phyloP scores from a whole-genome alignment of 2,888 invertebrate species.

The Rhodophaea formosa region DNA sequence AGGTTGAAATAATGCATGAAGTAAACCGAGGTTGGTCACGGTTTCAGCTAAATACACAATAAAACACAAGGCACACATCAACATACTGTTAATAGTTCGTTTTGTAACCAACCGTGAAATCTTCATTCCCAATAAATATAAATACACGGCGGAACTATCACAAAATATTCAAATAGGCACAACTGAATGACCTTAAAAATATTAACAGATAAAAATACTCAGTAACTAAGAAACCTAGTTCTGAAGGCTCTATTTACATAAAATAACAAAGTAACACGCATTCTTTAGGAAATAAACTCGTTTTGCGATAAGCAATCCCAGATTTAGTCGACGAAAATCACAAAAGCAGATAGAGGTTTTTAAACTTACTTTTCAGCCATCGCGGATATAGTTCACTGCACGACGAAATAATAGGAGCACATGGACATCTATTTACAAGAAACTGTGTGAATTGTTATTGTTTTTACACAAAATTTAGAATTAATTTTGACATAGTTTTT shows the following conservation, averaged over 20 bases:
- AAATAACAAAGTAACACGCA: constrained; percentile 12
- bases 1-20: neutral
- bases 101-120: constrained; percentile 12
- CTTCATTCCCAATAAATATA: constrained; percentile 5
- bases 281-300: constrained; percentile 35
- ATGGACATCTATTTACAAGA: constrained; percentile 63
- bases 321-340: constrained; percentile 45
- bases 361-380: constrained; percentile 75
- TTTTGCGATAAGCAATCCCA: constrained; percentile 45
- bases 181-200: neutral
- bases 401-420: constrained; percentile 51
- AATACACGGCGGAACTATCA: neutral
- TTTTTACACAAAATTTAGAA: constrained; percentile 75
- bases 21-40: neutral
- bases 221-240: neutral
- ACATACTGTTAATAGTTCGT: constrained; percentile 1
- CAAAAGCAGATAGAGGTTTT: constrained; percentile 31
- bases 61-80: constrained; percentile 1
- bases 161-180: neutral
- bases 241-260: constrained; percentile 12
- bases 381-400: constrained; percentile 45
- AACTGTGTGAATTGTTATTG: constrained; percentile 55
- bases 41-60: constrained; percentile 10
- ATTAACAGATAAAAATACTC: constrained; percentile 1
- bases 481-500: constrained; percentile 75